Percentiles rank a stretch among this genome's conserved stretches.
Conservation (phyloP, 2,113 vertebrate genomes). For the Phaethornis superciliosus region DNA sequence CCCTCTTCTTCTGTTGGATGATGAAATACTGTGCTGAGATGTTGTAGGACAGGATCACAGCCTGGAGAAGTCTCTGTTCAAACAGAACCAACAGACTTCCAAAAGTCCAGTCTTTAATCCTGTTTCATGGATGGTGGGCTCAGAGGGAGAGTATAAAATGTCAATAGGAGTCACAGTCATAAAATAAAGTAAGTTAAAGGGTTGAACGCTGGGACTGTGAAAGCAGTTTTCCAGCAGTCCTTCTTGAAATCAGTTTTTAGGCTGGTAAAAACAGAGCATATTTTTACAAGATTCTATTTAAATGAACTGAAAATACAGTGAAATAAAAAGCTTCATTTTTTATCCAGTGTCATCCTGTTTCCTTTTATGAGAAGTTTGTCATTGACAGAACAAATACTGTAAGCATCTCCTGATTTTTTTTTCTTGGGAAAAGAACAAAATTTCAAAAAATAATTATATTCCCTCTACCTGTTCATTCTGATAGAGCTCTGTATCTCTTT, state of each 20-base stretch:
- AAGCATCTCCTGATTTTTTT: neutral
- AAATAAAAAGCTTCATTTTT: neutral
- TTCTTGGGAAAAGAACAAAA: neutral
- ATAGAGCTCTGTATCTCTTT: neutral
- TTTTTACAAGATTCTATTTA: neutral
- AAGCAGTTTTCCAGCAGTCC: neutral
- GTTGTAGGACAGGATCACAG: neutral
- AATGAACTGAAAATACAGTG: neutral
- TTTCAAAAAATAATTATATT: neutral
- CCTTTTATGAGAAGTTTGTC: slow-evolving; percentile 3
- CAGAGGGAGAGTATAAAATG: neutral
- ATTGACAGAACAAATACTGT: neutral
- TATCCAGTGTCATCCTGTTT: neutral
- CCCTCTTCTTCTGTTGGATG: neutral
- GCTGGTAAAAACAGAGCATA: neutral
- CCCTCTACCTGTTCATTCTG: neutral
- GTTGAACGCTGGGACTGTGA: neutral
- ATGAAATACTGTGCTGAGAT: neutral
- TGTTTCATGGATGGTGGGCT: neutral
- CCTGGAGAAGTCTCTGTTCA: neutral
- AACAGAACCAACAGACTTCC: neutral
- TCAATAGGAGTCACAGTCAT: neutral
- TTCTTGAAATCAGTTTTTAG: slow-evolving; percentile 30
- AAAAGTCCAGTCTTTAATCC: neutral
- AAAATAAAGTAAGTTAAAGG: slow-evolving; percentile 24